Conservation (phyloP, 2,888 invertebrate genomes). For the Yponomeuta sedellus region DNA sequence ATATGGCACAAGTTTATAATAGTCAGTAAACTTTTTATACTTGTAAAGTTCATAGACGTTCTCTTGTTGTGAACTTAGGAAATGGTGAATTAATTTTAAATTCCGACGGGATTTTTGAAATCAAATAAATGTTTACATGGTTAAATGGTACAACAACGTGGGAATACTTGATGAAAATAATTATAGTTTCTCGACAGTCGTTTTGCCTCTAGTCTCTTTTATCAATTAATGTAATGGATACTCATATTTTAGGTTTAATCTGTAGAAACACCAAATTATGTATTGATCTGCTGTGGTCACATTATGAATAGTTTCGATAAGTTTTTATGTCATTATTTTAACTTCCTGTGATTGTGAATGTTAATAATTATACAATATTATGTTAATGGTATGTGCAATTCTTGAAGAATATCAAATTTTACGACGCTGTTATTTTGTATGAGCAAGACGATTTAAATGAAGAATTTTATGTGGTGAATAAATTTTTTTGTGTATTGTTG, state of each 20-base stretch:
- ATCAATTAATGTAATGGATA: conserved; percentile 19
- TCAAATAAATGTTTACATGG: conserved; percentile 3
- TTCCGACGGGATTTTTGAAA: neutral
- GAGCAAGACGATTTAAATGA: conserved; percentile 56
- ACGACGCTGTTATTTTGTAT: conserved; percentile 71
- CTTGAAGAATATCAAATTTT: conserved; percentile 56
- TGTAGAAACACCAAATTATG: conserved; percentile 61
- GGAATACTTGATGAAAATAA: neutral
- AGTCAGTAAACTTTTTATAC: conserved; percentile 53
- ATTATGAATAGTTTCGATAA: conserved; percentile 42
- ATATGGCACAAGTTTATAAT: conserved; percentile 37
- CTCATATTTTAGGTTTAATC: conserved; percentile 48
- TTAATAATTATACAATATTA: conserved; percentile 40
- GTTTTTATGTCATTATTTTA: conserved; percentile 71
- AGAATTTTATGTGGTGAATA: conserved; percentile 74
- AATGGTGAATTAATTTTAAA: neutral
- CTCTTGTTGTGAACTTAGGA: conserved; percentile 25
- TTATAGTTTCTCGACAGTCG: conserved; percentile 31
- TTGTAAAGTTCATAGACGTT: conserved; percentile 37
- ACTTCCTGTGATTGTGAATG: conserved; percentile 73
- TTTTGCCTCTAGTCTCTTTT: conserved; percentile 58
- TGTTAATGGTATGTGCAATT: conserved; percentile 56
- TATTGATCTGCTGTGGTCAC: conserved; percentile 36
- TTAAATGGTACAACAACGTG: conserved; percentile 18
- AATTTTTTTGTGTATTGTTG: conserved; percentile 66